Evolutionary conservation across 2,797 vertebrate species (phyloP).

Genomic region (Coccyzus lansbergi): DNA sequence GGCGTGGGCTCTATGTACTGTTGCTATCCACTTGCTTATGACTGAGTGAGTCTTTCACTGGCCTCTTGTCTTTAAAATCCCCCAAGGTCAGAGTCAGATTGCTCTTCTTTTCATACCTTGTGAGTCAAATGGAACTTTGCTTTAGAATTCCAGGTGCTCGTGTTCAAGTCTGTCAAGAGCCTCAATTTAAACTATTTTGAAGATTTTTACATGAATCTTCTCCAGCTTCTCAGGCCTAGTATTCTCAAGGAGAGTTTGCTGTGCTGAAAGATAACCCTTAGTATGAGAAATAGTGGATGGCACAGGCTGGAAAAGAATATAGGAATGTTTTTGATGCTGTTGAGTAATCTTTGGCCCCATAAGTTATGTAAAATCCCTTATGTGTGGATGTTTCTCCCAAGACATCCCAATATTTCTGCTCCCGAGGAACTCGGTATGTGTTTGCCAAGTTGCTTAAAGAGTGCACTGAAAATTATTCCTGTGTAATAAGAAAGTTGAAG

Average conservation of each 20-base stretch:
- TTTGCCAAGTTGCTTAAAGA: background rate
- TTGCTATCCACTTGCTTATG: background rate
- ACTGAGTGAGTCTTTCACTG: background rate
- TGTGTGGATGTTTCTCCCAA: background rate
- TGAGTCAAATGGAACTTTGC: background rate
- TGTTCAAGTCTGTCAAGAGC: background rate
- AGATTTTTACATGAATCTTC: background rate
- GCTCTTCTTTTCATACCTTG: background rate
- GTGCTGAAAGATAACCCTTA: background rate
- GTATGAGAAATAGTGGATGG: background rate
- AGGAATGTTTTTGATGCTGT: background rate
- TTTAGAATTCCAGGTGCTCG: background rate
- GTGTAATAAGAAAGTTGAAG: background rate
- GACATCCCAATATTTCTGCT: background rate
- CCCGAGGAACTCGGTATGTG: background rate
- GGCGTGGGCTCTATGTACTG: fast-evolving
- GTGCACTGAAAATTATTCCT: background rate
- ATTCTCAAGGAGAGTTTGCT: background rate
- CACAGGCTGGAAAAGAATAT: background rate
- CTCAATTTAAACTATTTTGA: background rate
- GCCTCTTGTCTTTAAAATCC: background rate
- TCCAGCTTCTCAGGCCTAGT: background rate
- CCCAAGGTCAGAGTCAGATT: background rate
- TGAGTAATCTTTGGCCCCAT: background rate
- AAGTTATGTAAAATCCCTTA: background rate